Conservation (phyloP, 2,797 vertebrate genomes). For the Pteropus rufus region DNA sequence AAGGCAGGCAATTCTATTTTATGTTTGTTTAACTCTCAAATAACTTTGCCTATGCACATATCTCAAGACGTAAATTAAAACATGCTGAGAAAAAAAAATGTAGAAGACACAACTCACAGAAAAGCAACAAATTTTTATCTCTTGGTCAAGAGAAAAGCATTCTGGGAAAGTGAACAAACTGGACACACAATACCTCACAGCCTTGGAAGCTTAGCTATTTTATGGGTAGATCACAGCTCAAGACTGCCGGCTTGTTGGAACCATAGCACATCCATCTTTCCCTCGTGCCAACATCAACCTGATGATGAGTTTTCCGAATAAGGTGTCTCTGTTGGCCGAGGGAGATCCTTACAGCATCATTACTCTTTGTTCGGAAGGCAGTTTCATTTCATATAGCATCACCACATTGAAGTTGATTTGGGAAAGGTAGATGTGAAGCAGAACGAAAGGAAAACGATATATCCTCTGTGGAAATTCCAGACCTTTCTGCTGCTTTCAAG, state of each 20-base stretch:
- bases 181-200: background rate
- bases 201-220: background rate
- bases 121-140: background rate
- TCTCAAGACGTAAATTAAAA: conserved; percentile 35
- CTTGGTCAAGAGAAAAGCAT: background rate
- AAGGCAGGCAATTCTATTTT: background rate
- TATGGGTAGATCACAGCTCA: background rate
- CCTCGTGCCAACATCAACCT: background rate
- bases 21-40: background rate
- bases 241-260: background rate
- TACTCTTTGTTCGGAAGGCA: background rate
- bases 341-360: background rate
- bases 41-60: background rate
- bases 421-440: background rate
- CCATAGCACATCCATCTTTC: background rate
- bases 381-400: background rate
- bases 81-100: background rate
- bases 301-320: background rate
- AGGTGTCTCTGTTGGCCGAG: background rate
- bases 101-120: background rate
- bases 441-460: background rate
- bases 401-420: background rate
- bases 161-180: background rate
- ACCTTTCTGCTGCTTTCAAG: background rate
- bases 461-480: conserved; percentile 8